Evolutionary conservation across 2,113 vertebrate genomes (phyloP), one percentile per base, ranked within the genome.

Genomic region (Paramisgurnus dabryanus): DNA sequence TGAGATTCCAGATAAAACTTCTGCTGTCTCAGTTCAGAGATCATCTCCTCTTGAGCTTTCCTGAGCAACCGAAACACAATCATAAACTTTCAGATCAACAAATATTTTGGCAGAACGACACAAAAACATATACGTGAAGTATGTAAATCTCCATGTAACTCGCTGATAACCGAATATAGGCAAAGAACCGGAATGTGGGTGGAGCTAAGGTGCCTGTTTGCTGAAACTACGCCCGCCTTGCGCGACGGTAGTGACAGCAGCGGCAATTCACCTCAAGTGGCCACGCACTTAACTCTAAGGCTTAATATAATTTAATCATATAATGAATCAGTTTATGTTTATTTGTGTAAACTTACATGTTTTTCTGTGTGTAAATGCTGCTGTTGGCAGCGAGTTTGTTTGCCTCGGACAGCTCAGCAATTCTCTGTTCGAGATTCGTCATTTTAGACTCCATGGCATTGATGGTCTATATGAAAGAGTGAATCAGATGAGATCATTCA

Each of bases 41-140:
- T 98, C 98, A 99, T 99, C 88, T 99, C 98, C 85, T 99, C 98
- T 85, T 99, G 98, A 82, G 98, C 96, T 96, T 99, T 99, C 96
- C 98, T 99, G 86, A 80, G 76, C 72, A 63, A 47, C 4, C 63
- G 4, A 53, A 50, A 60, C 60, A 1, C 7, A 6, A 47, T 47
- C 10, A 47, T 7, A 10, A 10, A 2, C 22, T 22, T 22, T 22
- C 22, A 22, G 22, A 22, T 22, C 22, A 22, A 22, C 22, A 22
- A 22, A 0, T 22, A 1, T 22, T 22, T 22, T 22, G 22, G 22
- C 22, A 22, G 22, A 22, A 22, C n/a, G 22, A 22, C 22, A 22
- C 22, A 22, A 22, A 22, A 22, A 22, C 22, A 22, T 22, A 22
- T 22, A 22, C 22, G 22, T 22, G 22, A 22, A 22, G 22, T 22